Evolutionary conservation across 2,113 vertebrate genomes (phyloP).

Genomic region (Otus sunia): DNA sequence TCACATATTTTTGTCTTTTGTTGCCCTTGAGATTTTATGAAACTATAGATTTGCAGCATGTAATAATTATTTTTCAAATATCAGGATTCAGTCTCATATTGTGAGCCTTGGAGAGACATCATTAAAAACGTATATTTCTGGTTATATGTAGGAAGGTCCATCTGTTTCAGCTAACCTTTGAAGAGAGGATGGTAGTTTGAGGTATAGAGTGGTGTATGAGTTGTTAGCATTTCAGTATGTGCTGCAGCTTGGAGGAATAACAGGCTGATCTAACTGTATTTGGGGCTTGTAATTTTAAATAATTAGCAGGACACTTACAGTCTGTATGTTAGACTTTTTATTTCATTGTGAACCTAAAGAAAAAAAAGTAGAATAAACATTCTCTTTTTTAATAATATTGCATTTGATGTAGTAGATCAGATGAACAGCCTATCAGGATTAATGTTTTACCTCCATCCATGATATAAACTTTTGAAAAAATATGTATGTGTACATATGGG

Average conservation of each 20-base stretch:
- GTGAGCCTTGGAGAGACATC: background rate
- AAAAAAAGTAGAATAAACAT: background rate
- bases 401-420: background rate
- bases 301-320: background rate
- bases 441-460: background rate
- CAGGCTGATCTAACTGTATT: background rate
- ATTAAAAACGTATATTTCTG: background rate
- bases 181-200: background rate
- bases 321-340: background rate
- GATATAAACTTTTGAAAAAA: background rate
- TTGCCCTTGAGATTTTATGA: background rate
- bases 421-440: background rate
- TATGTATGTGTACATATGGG: fast-evolving
- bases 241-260: background rate
- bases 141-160: background rate
- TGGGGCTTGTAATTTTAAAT: background rate
- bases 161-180: background rate
- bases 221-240: background rate
- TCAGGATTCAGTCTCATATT: background rate
- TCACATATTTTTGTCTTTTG: background rate
- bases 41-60: background rate
- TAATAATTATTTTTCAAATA: background rate
- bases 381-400: background rate
- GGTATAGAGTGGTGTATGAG: background rate
- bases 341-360: background rate